Evolutionary conservation across 2,797 vertebrate genomes (phyloP).

Genomic region (Danio jaintianensis): DNA sequence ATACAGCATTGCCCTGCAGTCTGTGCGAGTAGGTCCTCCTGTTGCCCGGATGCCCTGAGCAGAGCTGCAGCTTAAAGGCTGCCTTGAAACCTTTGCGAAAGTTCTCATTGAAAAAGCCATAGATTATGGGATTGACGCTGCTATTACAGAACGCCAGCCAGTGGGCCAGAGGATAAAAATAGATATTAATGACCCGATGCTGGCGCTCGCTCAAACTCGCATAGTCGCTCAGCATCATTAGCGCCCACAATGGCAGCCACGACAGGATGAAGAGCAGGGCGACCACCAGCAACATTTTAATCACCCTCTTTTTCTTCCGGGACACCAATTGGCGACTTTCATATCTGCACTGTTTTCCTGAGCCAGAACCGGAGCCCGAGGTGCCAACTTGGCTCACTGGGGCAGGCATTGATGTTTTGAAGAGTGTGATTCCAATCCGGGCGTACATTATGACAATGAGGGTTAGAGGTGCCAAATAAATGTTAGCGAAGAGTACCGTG

Average conservation of each 20-base stretch:
- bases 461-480: constrained; percentile 88
- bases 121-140: constrained; percentile 93
- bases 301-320: constrained; percentile 84
- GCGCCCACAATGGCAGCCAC: constrained; percentile 93
- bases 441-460: constrained; percentile 89
- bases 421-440: constrained; percentile 83
- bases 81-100: constrained; percentile 88
- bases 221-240: constrained; percentile 94
- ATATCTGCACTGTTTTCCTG: constrained; percentile 49
- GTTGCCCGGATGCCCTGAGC: constrained; percentile 65
- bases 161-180: constrained; percentile 90
- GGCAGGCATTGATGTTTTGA: constrained; percentile 68
- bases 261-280: constrained; percentile 90
- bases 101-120: constrained; percentile 93
- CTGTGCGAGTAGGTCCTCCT: constrained; percentile 71
- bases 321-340: constrained; percentile 72
- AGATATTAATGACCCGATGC: constrained; percentile 86
- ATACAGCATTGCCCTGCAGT: constrained; percentile 72
- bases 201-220: constrained; percentile 80
- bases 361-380: constrained; percentile 43
- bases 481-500: constrained; percentile 88
- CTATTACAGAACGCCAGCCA: constrained; percentile 96
- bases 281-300: constrained; percentile 89
- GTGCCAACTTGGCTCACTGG: constrained; percentile 48
- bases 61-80: constrained; percentile 85